Evolutionary conservation across 2,113 vertebrate species (phyloP).

Genomic region (Falco punctatus): DNA sequence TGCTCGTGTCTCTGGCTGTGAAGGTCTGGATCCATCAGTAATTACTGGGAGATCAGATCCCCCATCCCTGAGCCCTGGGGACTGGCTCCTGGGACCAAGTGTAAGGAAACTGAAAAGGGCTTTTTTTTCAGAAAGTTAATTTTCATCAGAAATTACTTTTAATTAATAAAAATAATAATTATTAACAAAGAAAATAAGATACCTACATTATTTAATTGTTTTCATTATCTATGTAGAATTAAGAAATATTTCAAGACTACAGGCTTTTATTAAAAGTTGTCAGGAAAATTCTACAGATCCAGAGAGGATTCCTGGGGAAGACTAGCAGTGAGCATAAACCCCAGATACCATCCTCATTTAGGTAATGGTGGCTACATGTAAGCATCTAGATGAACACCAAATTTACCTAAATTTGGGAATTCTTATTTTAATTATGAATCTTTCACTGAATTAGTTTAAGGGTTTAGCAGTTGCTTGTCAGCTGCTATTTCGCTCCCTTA

Average conservation of each 20-base stretch:
- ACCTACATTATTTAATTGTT: neutral
- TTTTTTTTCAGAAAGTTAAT: neutral
- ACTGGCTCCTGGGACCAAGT: accelerated
- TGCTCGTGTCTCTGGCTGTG: neutral
- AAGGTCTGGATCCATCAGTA: neutral
- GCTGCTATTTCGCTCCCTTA: neutral
- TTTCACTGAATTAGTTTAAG: neutral
- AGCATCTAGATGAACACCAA: neutral
- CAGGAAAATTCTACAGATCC: neutral
- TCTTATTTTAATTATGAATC: neutral
- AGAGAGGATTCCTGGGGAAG: neutral
- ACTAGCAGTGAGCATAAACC: neutral
- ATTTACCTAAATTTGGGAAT: neutral
- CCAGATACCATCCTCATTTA: neutral
- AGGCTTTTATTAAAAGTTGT: neutral
- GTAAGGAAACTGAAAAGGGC: neutral
- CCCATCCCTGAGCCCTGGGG: neutral
- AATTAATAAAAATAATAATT: neutral
- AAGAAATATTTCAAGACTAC: neutral
- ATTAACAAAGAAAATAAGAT: neutral
- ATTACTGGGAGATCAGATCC: neutral
- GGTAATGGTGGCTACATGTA: neutral
- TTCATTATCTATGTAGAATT: neutral
- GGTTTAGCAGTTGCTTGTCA: neutral
- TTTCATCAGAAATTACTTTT: neutral